Base-by-base conservation (phyloP, 2,113 vertebrate genomes). In the Lipotes vexillifer region DNA sequence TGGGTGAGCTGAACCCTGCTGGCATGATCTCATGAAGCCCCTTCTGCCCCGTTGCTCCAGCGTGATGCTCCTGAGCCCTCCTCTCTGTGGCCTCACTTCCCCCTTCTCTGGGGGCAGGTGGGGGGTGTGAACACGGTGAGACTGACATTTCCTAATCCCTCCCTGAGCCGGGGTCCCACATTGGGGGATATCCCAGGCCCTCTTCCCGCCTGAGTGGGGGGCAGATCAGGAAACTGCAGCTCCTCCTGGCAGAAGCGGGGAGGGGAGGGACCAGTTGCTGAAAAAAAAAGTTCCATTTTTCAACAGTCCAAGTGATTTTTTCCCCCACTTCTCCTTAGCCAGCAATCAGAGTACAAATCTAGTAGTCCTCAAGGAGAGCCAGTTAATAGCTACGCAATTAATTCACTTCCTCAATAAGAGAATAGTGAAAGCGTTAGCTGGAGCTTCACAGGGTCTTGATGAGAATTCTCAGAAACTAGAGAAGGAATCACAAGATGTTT, bases 201-300 rank as follows among this genome's bases (percentile, higher is more conserved):
- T 38, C 46, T 38, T 33, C 27, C 36, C 27, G 55, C 4, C 57
- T 0, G 0, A 80, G 59, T n/a, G 21, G 25, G 6, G 25, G 27
- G 55, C 59, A 83, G 49, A 41, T n/a, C 38, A 49, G 41, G 33
- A 21, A 46, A 52, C 29, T 66, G 18, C 61, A 63, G 41, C 9
- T 66, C 7, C 61, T 81, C 49, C 88, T 55, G 20, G 31, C 2
- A 44, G 59, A 9, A 52, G 18, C 1, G 1, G 25, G 12, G n/a
- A 46, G 63, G 20, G 11, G 49, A 41, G 14, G 7, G 18, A 10
- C n/a, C 23, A 23, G 66, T 4, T 7, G 33, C 2, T 55, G n/a
- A 29, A 88, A 80, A 65, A 18, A 12, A 21, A 38, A 6, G 52
- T 63, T 55, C 4, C 3, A 27, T 71, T 66, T 88, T 77, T 84